Conservation (phyloP, 2,113 vertebrate species). For the Labrus mixtus region DNA sequence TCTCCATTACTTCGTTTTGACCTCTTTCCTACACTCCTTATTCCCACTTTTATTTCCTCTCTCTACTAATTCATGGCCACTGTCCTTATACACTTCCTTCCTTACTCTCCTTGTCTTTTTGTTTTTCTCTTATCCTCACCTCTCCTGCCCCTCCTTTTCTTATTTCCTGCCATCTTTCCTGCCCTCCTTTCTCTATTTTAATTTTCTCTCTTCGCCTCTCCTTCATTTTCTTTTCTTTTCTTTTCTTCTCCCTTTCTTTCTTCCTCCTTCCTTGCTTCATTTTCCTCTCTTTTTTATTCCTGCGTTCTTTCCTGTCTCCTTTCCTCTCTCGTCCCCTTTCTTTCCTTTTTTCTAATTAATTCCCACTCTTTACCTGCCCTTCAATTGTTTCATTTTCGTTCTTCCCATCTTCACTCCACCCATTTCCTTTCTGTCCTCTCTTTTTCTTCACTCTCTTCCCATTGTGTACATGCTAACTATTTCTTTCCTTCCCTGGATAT, state of each 20-base stretch:
- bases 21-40: too few relatives aligned
- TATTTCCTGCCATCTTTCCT: background rate
- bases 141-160: background rate
- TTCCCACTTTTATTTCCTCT: background rate
- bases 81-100: too few relatives aligned
- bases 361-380: too few relatives aligned
- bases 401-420: too few relatives aligned
- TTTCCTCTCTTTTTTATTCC: background rate
- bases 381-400: background rate
- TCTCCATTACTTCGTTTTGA: background rate
- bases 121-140: background rate
- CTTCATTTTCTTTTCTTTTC: background rate
- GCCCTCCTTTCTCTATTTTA: too few relatives aligned
- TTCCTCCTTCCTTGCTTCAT: background rate
- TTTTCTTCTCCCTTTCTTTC: too few relatives aligned
- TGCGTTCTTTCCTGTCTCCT: background rate
- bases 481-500: too few relatives aligned
- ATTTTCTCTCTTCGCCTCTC: background rate
- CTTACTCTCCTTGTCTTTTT: background rate
- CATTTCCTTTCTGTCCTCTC: too few relatives aligned
- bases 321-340: too few relatives aligned
- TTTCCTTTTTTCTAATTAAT: background rate
- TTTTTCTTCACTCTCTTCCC: too few relatives aligned
- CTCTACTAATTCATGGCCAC: too few relatives aligned
- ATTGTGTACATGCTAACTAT: too few relatives aligned